These are phyloP conservation scores for Nephrocerus scutellatus DNA, from an alignment of 2,888 invertebrate genomes.

Conservation along the genomic window DNA sequence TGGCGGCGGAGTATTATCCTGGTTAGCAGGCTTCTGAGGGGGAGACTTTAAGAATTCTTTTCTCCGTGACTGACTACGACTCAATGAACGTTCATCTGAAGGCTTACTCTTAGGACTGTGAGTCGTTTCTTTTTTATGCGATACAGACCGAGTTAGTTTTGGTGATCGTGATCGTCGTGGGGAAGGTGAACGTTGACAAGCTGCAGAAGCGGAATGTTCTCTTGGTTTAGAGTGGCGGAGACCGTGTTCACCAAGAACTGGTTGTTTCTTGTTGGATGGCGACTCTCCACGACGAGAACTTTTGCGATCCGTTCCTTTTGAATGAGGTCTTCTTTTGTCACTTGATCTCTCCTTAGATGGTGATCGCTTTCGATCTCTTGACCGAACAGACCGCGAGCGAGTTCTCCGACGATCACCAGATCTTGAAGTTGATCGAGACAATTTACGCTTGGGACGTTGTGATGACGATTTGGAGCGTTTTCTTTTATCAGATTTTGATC, in stretches of 20 bases:
- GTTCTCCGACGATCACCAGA: constrained; percentile 17
- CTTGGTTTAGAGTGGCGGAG: too few species aligned
- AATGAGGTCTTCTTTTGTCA: constrained; percentile 1
- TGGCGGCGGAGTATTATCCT: constrained; percentile 20
- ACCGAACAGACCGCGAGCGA: constrained; percentile 8
- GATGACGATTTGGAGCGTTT: constrained; percentile 16
- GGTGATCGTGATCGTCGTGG: constrained; percentile 16
- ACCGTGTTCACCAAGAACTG: too few species aligned
- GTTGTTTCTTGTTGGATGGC: background rate
- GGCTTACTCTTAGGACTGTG: too few species aligned
- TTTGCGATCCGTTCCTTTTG: constrained; percentile 1
- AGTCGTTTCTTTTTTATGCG: constrained; percentile 14
- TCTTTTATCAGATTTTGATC: constrained; percentile 4
- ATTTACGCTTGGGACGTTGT: constrained; percentile 15
- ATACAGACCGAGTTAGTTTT: constrained; percentile 21
- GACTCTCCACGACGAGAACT: background rate
- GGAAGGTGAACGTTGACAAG: constrained; percentile 7
- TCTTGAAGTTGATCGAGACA: constrained; percentile 17
- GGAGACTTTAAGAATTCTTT: constrained; percentile 25
- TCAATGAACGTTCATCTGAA: constrained; percentile 12
- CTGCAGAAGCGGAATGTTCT: constrained; percentile 1
- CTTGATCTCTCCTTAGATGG: constrained; percentile 1
- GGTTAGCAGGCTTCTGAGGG: background rate
- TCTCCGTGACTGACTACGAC: constrained; percentile 19
- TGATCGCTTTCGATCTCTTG: constrained; percentile 9